Conservation (phyloP, 1,140 invertebrate genomes). For the Aphaenogaster floridana region DNA sequence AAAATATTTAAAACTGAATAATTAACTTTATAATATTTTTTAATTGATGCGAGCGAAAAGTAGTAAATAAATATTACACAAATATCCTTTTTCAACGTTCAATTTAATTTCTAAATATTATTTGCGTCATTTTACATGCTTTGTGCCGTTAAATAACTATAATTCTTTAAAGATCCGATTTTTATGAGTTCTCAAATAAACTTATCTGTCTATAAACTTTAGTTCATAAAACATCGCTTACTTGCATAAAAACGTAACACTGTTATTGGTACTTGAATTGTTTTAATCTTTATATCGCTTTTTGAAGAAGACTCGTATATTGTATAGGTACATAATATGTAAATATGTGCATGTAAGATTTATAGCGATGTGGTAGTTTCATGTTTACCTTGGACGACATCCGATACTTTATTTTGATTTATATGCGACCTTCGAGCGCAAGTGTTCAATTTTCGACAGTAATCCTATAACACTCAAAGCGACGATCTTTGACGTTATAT, state of each 20-base stretch:
- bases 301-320: conserved; percentile 1
- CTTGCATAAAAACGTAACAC: background rate
- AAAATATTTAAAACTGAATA: background rate
- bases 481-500: background rate
- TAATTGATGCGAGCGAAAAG: background rate
- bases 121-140: background rate
- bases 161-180: background rate
- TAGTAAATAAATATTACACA: background rate
- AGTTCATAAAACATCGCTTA: background rate
- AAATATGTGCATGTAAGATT: background rate
- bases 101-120: background rate
- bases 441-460: conserved; percentile 22
- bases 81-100: background rate
- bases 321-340: background rate
- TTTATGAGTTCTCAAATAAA: background rate
- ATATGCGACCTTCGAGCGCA: background rate
- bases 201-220: background rate
- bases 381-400: conserved; percentile 10
- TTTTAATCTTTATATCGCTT: background rate
- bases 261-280: background rate
- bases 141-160: background rate
- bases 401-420: conserved; percentile 8
- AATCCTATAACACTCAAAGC: background rate
- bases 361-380: background rate
- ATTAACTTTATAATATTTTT: conserved; percentile 4